phyloP scores from a whole-genome alignment of 2,797 vertebrate genomes.

The Tympanoctomys barrerae region DNA sequence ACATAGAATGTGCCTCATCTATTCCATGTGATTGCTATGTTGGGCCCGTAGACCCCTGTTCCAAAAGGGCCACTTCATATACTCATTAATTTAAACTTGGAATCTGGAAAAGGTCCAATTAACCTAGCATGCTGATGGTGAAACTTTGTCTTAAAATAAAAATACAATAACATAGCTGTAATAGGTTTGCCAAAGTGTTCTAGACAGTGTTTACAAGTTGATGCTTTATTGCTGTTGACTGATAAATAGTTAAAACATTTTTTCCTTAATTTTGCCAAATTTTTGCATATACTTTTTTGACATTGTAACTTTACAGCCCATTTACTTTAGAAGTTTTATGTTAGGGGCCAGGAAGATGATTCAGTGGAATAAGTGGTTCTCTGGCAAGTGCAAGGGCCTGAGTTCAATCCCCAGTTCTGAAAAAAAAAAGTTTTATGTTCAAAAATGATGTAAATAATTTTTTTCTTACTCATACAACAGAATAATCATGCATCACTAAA shows the following conservation, averaged over 20 bases:
- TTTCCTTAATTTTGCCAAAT: neutral
- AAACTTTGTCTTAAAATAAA: neutral
- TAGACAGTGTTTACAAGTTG: neutral
- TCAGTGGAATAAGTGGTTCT: too few relatives aligned
- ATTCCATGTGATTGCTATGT: neutral
- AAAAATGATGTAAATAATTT: neutral
- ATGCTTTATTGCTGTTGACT: neutral
- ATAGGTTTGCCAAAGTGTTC: neutral
- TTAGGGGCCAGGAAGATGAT: neutral
- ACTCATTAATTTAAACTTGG: neutral
- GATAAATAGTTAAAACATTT: neutral
- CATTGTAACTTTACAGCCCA: neutral
- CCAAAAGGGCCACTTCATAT: neutral
- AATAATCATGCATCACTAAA: neutral
- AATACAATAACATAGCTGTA: neutral
- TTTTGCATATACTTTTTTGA: neutral
- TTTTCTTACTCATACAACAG: neutral
- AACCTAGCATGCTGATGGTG: neutral
- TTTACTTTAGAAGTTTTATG: neutral
- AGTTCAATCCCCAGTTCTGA: too few relatives aligned
- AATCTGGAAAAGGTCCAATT: neutral
- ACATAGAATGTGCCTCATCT: neutral
- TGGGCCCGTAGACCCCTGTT: neutral
- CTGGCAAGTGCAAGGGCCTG: too few relatives aligned
- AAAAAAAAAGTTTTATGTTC: neutral